A percentile compares a stretch with the other conserved stretches of the same genome.
Conservation (phyloP, 2,888 invertebrate genomes). For the Callosobruchus maculatus region DNA sequence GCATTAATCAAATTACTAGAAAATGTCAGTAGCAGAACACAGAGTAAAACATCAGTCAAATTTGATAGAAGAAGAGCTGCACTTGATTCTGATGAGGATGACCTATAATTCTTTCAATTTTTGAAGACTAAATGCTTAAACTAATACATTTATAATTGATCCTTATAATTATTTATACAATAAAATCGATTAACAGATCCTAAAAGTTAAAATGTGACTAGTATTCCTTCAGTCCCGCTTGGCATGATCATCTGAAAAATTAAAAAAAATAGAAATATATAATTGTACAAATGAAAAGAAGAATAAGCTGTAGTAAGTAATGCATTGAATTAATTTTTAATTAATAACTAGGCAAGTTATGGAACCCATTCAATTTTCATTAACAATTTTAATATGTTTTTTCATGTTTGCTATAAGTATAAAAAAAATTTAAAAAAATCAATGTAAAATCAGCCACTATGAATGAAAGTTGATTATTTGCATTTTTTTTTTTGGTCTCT, state of each 20-base stretch:
- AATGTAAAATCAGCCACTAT: no score
- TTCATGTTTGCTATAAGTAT: no score
- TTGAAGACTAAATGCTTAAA: conserved; percentile 6
- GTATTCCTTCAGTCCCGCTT: conserved; percentile 47
- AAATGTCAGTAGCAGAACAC: conserved; percentile 77
- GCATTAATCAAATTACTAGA: conserved; percentile 83
- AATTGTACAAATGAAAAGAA: not conserved
- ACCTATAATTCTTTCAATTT: conserved; percentile 6
- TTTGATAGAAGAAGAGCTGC: conserved; percentile 88
- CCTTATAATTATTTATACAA: conserved; percentile 14
- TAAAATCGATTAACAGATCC: not conserved
- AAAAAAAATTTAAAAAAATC: no score
- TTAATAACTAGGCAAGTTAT: no score
- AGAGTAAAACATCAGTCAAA: conserved; percentile 76
- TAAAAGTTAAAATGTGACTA: not conserved
- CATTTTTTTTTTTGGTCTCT: no score
- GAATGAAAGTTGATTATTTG: no score
- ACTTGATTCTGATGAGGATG: conserved; percentile 80
- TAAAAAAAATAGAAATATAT: conserved; percentile 15
- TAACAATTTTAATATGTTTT: no score
- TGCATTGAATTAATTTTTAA: no score
- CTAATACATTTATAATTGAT: conserved; percentile 12
- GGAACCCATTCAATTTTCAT: no score
- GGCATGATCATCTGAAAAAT: conserved; percentile 43
- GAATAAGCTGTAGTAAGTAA: no score